Evolutionary conservation across 2,113 vertebrate species (phyloP), one percentile per base, ranked within the genome.

Genomic region (Malurus cyaneus): DNA sequence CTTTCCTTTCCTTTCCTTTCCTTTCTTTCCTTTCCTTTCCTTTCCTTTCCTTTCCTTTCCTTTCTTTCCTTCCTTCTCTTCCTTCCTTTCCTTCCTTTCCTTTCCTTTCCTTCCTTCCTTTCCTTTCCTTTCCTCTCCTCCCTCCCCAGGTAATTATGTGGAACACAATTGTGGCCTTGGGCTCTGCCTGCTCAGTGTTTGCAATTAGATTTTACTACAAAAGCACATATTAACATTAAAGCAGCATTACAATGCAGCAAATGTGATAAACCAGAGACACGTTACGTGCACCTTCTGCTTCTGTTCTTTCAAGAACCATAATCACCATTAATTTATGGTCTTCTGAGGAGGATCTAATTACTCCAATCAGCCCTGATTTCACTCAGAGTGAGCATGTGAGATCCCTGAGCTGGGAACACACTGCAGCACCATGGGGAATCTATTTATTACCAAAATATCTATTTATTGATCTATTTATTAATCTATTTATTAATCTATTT

Each of bases 201-300:
- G 93, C 95, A 96, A 96, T 92, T 93, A 88, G 87, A 91, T 91
- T 92, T 74, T 87, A 96, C 90, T 83, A 47, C 70, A 95, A 44
- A 96, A 92, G 92, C 56, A 66, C 70, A 85, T 86, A 90, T 93
- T 94, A 93, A 94, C 93, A 95, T 93, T 92, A 96, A 72, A 89
- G 59, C 67, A 94, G 89, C 92, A 93, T 92, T 96, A 94, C 96
- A 96, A 78, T 89, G 94, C 56, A 86, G 94, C 74, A 88, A 96
- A 95, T 54, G 78, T 47, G 94, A 93, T 46, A 93, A 89, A 93
- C 18, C 77, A 92, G 88, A 93, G 79, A 77, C 7, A 26, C 42
- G 41, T 29, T 49, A n/a, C 47, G 32, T 31, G 47, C 9, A 12
- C 82, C 78, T 93, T 73, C 72, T 71, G 93, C 85, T 56, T 36